Conservation (phyloP, 2,797 vertebrate species). For the Heteromormyrus szaboi region DNA sequence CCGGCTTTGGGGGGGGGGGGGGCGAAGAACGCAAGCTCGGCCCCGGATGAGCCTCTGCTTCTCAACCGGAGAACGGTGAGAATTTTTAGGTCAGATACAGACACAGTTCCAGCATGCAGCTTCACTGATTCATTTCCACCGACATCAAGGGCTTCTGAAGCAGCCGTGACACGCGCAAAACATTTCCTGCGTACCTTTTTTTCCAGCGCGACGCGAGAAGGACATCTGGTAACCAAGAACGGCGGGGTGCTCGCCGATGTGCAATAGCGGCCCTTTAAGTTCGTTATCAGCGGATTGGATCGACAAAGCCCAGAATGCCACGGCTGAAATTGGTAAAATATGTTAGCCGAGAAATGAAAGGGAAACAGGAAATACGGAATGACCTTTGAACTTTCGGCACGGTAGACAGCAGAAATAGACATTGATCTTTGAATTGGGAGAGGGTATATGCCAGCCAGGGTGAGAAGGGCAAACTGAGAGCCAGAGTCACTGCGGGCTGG, state of each 20-base stretch:
- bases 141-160: conserved; percentile 27
- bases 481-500: conserved; percentile 58
- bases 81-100: background rate
- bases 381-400: background rate
- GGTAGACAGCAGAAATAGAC: conserved; percentile 27
- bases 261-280: background rate
- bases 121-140: background rate
- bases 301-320: background rate
- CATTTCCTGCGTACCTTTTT: conserved; percentile 35
- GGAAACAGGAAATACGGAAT: background rate
- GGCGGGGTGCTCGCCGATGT: background rate
- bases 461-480: conserved; percentile 1
- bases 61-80: conserved; percentile 26
- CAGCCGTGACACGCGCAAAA: conserved; percentile 42
- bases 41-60: conserved; percentile 24
- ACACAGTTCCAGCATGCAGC: background rate
- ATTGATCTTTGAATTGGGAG: conserved; percentile 29
- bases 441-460: background rate
- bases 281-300: background rate
- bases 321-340: background rate
- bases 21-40: background rate
- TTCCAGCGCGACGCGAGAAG: background rate
- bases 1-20: background rate
- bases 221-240: conserved; percentile 27
- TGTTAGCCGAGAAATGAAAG: background rate